Conservation (phyloP, 1,140 invertebrate species). For the Vanessa atalanta region DNA sequence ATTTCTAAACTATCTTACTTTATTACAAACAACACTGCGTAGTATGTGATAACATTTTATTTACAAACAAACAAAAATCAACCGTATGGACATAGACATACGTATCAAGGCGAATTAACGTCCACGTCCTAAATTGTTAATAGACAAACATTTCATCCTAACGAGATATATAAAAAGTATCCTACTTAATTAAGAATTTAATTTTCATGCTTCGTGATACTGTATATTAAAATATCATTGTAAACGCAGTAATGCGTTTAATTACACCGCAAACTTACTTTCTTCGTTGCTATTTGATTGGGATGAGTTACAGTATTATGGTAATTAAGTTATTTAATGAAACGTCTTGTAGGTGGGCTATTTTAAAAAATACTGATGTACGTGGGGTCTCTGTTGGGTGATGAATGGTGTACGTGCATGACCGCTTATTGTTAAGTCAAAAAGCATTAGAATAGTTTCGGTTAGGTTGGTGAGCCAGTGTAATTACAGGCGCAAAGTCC, state of each 20-base stretch:
- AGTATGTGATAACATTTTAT: too few species aligned
- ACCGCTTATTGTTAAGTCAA: too few species aligned
- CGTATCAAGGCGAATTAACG: neutral
- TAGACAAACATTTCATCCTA: slow-evolving; percentile 9
- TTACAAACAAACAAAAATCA: too few species aligned
- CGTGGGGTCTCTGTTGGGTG: too few species aligned
- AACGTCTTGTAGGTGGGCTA: slow-evolving; percentile 1
- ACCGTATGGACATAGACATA: neutral
- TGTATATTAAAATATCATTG: slow-evolving; percentile 35
- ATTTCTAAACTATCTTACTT: too few species aligned
- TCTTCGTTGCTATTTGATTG: slow-evolving; percentile 36
- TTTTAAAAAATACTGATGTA: too few species aligned
- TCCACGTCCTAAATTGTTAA: neutral
- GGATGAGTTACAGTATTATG: slow-evolving; percentile 11
- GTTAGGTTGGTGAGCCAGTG: too few species aligned
- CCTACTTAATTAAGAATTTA: neutral
- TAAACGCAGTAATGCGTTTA: slow-evolving; percentile 44
- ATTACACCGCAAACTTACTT: slow-evolving; percentile 42
- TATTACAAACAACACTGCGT: too few species aligned
- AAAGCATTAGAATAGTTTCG: too few species aligned
- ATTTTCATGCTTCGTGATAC: neutral
- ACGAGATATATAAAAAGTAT: neutral
- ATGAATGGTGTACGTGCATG: too few species aligned
- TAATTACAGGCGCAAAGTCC: too few species aligned
- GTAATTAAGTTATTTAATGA: slow-evolving; percentile 11